Base-by-base conservation (phyloP, 2,113 vertebrate genomes). In the Nipponia nippon region DNA sequence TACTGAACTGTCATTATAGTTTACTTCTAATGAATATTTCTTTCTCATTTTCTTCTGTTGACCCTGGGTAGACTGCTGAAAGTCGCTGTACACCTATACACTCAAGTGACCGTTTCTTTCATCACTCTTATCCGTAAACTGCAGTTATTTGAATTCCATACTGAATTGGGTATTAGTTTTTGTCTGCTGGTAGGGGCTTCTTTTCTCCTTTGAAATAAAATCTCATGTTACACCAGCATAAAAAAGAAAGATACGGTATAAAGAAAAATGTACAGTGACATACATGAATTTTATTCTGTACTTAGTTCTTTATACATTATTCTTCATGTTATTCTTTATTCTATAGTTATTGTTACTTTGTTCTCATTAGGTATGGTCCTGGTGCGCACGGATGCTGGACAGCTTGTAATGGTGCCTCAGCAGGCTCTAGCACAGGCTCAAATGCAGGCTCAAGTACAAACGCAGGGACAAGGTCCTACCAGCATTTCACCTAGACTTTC, bases 331-430 rank as follows among this genome's bases (percentile, higher is more conserved):
- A 0, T 7, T 36, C 44, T 59, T 65, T 40, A 0, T 55, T 26
- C n/a, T 23, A 1, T 4, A 16, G 25, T 90, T 81, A 62, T 5
- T 73, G 27, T 72, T 52, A 10, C 83, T 67, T 87, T 61, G 27
- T 72, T 79, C 62, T 38, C 52, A 12, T 62, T 72, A 99, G 98
- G 98, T 52, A 99, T 99, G 99, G 98, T 99, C 34, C 92, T 99
- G 97, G 99, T 99, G 70, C 98, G 99, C 44, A 99, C 99, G 0
- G 99, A 99, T 66, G 92, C 98, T 34, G 99, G 99, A 8, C 98
- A 99, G 95, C 97, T 99, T 27, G 98, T 99, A 23, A 98, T 99
- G 99, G 98, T 99, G 94, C 99, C 98, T 40, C 99, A 99, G 97
- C 99, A 99, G 95, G 98, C 98, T 18, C 97, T 99, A 79, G 98